These are phyloP conservation scores for Temnopleurus reevesii DNA, from an alignment of 53 echinoderm and acorn worm species.

Conservation along the genomic window DNA sequence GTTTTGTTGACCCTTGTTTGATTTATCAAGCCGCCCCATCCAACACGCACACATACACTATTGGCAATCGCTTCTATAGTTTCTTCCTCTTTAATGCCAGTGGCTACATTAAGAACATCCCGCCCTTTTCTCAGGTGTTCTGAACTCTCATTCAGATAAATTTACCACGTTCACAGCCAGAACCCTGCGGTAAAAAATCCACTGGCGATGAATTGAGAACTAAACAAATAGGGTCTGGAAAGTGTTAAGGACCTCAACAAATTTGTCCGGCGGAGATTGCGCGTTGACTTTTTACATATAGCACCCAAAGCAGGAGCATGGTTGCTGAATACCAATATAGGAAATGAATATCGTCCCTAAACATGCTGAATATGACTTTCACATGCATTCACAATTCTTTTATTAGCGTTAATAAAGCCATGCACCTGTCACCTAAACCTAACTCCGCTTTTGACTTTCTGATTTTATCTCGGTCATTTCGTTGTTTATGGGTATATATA, in stretches of 20 bases:
- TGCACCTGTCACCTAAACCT: slow-evolving; percentile 6
- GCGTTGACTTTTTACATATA: not conserved
- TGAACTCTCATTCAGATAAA: slow-evolving; percentile 47
- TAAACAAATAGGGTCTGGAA: slow-evolving; percentile 18
- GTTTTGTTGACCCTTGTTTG: no score
- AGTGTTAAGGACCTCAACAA: slow-evolving; percentile 35
- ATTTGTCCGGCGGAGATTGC: slow-evolving; percentile 47
- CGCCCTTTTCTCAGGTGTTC: not conserved
- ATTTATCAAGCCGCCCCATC: no score
- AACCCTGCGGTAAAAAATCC: not conserved
- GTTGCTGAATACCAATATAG: slow-evolving; percentile 17
- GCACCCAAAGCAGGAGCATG: not conserved
- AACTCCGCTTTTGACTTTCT: not conserved
- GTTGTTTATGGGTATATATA: not conserved
- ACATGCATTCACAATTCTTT: not conserved
- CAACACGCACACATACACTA: no score
- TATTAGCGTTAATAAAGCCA: not conserved
- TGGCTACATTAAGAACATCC: not conserved
- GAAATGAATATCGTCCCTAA: no score
- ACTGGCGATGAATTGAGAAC: slow-evolving; percentile 28
- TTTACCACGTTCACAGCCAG: slow-evolving; percentile 19
- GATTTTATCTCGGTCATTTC: not conserved
- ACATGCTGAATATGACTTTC: not conserved
- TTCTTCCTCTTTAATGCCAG: no score
- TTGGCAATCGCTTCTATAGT: no score